These are phyloP conservation scores for Muscina levida DNA, from an alignment of 2,888 invertebrate species.

Conservation along the genomic window DNA sequence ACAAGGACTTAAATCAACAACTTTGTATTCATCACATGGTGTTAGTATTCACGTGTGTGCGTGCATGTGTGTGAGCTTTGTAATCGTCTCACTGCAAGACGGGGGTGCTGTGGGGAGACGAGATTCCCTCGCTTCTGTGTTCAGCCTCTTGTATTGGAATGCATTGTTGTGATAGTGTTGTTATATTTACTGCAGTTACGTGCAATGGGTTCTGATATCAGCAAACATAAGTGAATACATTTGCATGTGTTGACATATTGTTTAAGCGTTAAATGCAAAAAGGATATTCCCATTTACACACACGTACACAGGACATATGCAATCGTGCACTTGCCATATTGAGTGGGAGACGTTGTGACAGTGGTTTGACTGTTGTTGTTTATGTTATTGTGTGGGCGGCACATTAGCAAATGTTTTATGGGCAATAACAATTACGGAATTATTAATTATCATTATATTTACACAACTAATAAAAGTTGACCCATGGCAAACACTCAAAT, in stretches of 20 bases:
- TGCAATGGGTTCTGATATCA: constrained; percentile 25
- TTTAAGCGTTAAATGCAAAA: constrained; percentile 14
- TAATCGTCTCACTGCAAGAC: not conserved
- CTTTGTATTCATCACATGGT: constrained; percentile 56
- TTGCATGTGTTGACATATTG: constrained; percentile 43
- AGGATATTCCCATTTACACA: constrained; percentile 23
- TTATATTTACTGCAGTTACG: constrained; percentile 31
- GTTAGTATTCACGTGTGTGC: too few species aligned
- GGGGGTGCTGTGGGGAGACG: not conserved
- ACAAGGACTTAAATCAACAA: constrained; percentile 41
- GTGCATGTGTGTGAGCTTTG: too few species aligned
- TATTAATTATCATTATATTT: too few species aligned
- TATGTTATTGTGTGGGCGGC: too few species aligned
- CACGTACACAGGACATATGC: not conserved
- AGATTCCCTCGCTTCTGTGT: not conserved
- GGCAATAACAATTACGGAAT: too few species aligned
- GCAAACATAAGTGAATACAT: constrained; percentile 26
- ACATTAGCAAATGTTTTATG: too few species aligned
- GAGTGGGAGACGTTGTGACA: too few species aligned
- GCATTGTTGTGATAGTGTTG: constrained; percentile 50
- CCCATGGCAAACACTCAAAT: too few species aligned
- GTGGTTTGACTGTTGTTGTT: too few species aligned
- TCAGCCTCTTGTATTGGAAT: too few species aligned
- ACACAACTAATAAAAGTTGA: too few species aligned
- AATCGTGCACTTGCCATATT: too few species aligned